Evolutionary conservation across 1,140 invertebrate species (phyloP).

Genomic region (Lepidostoma basale): DNA sequence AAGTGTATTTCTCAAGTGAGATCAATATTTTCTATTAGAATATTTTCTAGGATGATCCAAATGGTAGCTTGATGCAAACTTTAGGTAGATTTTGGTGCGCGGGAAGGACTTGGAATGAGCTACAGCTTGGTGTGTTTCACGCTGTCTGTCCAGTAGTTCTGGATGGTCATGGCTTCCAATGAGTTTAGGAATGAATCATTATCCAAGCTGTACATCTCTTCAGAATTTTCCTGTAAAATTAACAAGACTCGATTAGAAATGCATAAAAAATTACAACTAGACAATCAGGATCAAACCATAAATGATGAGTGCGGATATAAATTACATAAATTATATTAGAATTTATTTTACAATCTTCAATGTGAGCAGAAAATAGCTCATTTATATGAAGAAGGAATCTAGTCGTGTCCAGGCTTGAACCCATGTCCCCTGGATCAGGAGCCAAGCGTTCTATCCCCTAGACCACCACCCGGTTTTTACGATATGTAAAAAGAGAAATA

Average conservation of each 20-base stretch:
- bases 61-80: background rate
- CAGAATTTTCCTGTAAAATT: conserved; percentile 80
- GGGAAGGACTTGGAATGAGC: background rate
- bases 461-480: too few relatives aligned
- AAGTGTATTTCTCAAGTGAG: conserved; percentile 18
- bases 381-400: too few relatives aligned
- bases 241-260: conserved; percentile 19
- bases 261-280: background rate
- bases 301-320: too few relatives aligned
- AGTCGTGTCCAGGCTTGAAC: too few relatives aligned
- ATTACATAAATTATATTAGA: too few relatives aligned
- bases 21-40: background rate
- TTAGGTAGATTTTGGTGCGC: conserved; percentile 16
- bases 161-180: conserved; percentile 89
- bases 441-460: too few relatives aligned
- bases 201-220: conserved; percentile 91
- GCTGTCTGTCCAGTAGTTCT: conserved; percentile 91
- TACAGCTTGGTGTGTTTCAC: conserved; percentile 82
- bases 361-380: too few relatives aligned
- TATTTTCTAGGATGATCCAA: background rate
- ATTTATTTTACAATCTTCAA: too few relatives aligned
- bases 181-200: conserved; percentile 92
- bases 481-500: too few relatives aligned
- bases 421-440: too few relatives aligned
- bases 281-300: too few relatives aligned